phyloP scores from a whole-genome alignment of 2,797 vertebrate species.

The Coregonus ussuriensis region DNA sequence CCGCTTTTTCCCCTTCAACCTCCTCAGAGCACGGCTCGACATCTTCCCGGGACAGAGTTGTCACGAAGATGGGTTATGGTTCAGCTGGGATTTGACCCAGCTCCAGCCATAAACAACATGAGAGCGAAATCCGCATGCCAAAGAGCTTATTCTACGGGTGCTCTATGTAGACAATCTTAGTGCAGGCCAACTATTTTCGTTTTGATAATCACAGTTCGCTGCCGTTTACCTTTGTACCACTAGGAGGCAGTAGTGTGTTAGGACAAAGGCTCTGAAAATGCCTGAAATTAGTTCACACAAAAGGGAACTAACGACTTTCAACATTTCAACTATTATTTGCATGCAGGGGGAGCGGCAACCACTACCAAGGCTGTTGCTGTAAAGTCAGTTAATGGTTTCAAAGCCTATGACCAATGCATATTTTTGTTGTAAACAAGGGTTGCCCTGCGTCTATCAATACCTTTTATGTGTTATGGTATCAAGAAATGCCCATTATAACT shows the following conservation, averaged over 20 bases:
- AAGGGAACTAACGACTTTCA: not conserved
- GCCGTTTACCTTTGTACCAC: not conserved
- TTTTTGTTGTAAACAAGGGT: not conserved
- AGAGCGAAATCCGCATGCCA: slow-evolving; percentile 13
- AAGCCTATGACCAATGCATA: not conserved
- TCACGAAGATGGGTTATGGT: not conserved
- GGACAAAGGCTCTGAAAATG: not conserved
- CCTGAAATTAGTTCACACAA: not conserved
- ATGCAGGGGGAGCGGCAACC: not conserved
- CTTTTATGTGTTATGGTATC: no score
- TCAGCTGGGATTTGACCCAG: not conserved
- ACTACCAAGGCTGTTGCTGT: not conserved
- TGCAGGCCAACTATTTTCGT: not conserved
- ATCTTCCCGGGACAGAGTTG: slow-evolving; percentile 58
- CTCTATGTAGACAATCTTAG: not conserved
- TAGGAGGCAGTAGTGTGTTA: not conserved
- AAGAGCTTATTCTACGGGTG: slow-evolving; percentile 4
- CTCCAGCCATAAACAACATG: not conserved
- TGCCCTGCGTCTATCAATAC: not conserved
- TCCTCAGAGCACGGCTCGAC: slow-evolving; percentile 88
- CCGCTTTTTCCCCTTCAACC: slow-evolving; percentile 87
- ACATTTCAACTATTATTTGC: not conserved
- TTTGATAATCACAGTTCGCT: not conserved
- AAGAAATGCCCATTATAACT: no score
- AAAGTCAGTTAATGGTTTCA: not conserved